These are phyloP conservation scores for Mythimna vitellina DNA, from an alignment of 2,888 invertebrate genomes.

Conservation along the genomic window DNA sequence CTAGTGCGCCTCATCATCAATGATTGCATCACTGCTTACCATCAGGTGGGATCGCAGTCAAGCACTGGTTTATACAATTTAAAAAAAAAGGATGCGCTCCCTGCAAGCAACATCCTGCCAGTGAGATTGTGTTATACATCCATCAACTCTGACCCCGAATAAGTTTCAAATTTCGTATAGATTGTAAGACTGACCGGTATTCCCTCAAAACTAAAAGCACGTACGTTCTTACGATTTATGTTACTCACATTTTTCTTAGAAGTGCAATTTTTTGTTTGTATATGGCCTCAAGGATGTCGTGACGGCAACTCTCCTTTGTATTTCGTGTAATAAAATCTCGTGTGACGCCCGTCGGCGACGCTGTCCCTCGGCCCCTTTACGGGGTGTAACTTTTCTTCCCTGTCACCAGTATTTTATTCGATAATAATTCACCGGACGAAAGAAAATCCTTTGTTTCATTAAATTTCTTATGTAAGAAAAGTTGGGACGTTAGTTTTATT, in stretches of 20 bases:
- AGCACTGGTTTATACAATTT: too few relatives aligned
- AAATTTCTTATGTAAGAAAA: conserved; percentile 71
- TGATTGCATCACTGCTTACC: too few relatives aligned
- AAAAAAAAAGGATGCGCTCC: too few relatives aligned
- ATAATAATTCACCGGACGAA: conserved; percentile 81
- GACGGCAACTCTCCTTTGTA: conserved; percentile 78
- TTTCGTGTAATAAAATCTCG: conserved; percentile 85
- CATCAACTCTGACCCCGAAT: not conserved
- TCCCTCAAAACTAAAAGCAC: conserved; percentile 26
- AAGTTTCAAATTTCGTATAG: conserved; percentile 11
- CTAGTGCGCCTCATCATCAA: too few relatives aligned
- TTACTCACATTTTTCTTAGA: conserved; percentile 66
- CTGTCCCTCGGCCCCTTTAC: conserved; percentile 82
- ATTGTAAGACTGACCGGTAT: conserved; percentile 15
- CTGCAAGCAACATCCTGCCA: not conserved
- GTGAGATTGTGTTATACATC: not conserved
- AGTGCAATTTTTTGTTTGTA: conserved; percentile 75
- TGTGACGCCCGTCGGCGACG: conserved; percentile 73
- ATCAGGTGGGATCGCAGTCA: too few relatives aligned
- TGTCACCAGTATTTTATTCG: conserved; percentile 85
- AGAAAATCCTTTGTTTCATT: conserved; percentile 81
- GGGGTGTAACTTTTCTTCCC: conserved; percentile 83
- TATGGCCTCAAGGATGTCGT: conserved; percentile 76
- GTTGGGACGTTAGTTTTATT: conserved; percentile 70
- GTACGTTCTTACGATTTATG: conserved; percentile 48